Evolutionary conservation across 2,888 invertebrate genomes (phyloP).

Genomic region (Drosophila sordidapex): DNA sequence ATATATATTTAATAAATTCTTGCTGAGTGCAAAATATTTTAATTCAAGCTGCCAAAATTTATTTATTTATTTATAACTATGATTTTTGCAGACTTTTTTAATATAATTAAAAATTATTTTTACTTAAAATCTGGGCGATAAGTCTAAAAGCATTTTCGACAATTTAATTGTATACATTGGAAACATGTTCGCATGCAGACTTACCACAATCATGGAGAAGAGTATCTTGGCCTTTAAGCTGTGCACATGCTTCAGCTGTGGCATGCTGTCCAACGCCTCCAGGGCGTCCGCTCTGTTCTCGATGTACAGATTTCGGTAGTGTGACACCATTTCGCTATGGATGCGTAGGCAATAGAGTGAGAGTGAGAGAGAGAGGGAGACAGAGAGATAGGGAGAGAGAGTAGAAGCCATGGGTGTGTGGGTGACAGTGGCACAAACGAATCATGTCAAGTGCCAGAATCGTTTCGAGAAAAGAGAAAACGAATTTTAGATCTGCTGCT

Average conservation of each 20-base stretch:
- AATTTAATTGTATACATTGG: not conserved
- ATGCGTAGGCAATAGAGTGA: constrained; percentile 37
- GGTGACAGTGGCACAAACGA: constrained; percentile 32
- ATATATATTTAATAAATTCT: not conserved
- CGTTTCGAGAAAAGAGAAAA: constrained; percentile 18
- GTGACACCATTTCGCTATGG: constrained; percentile 88
- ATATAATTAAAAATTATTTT: not conserved
- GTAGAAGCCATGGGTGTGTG: constrained; percentile 33
- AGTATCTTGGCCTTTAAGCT: constrained; percentile 97
- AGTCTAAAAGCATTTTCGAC: not conserved
- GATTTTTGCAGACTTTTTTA: not conserved
- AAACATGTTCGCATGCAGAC: constrained; percentile 81
- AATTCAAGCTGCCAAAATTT: too few species aligned
- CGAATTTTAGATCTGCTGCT: constrained; percentile 30
- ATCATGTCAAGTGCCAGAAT: constrained; percentile 57
- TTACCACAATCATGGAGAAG: constrained; percentile 97
- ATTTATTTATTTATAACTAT: too few species aligned
- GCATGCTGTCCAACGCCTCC: constrained; percentile 93
- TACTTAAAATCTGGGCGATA: not conserved
- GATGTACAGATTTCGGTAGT: constrained; percentile 94
- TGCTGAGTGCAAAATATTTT: not conserved
- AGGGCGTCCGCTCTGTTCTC: constrained; percentile 93
- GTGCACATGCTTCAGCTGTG: constrained; percentile 92
- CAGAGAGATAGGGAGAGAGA: constrained; percentile 25
- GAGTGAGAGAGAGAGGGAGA: constrained; percentile 36